Conservation (phyloP, 92 coral and sea anemone genomes). For the Umimayanthus kanabou region DNA sequence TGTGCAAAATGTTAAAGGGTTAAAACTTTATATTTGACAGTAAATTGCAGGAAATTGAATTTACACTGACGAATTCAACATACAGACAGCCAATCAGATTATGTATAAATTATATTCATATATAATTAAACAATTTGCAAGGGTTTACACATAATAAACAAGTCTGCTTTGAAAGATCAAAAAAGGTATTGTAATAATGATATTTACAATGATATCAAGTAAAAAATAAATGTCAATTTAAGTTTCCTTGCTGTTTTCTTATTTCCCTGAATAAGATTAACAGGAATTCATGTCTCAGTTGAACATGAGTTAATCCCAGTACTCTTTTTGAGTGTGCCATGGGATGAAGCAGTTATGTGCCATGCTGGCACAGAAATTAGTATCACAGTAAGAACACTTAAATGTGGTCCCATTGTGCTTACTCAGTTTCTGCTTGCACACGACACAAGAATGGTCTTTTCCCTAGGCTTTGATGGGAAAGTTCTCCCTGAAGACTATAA, state of each 20-base stretch:
- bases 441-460: conserved; percentile 34
- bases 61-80: too few species aligned
- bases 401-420: conserved; percentile 39
- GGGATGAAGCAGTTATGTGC: conserved; percentile 46
- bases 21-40: too few species aligned
- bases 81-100: too few species aligned
- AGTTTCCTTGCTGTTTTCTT: conserved; percentile 8
- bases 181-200: not conserved
- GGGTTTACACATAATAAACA: too few species aligned
- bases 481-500: conserved; percentile 42
- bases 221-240: not conserved
- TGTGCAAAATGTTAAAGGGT: conserved; percentile 5
- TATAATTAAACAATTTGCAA: too few species aligned
- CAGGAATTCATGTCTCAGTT: not conserved
- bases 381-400: conserved; percentile 40
- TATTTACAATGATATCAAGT: conserved; percentile 1
- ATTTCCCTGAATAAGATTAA: not conserved
- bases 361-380: conserved; percentile 43
- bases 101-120: too few species aligned
- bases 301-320: conserved; percentile 3
- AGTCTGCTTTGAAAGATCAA: conserved; percentile 2
- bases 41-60: too few species aligned
- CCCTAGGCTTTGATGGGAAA: conserved; percentile 46
- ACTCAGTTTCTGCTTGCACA: conserved; percentile 22
- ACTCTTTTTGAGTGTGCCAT: conserved; percentile 53